Percentiles rank a stretch among this genome's conserved stretches.
Conservation (phyloP, 2,113 vertebrate species). For the Procavia capensis region DNA sequence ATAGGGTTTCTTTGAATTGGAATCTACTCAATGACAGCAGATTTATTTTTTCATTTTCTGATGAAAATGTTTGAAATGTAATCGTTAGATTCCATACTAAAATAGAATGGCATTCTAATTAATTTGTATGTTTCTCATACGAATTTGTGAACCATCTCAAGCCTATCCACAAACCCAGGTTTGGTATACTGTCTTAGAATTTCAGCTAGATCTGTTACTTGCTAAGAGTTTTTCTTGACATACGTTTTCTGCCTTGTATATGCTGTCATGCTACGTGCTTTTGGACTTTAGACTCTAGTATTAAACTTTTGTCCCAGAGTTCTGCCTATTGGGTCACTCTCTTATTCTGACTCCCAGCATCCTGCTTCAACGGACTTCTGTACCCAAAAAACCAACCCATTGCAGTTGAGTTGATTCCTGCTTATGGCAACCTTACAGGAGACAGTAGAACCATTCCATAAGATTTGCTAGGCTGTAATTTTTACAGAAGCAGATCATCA, state of each 20-base stretch:
- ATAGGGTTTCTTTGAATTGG: too few relatives aligned
- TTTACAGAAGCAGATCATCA: too few relatives aligned
- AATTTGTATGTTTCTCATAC: background rate
- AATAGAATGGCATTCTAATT: background rate
- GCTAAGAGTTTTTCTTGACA: background rate
- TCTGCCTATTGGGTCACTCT: background rate
- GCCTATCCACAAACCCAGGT: background rate
- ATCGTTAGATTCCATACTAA: background rate
- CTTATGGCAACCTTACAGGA: too few relatives aligned
- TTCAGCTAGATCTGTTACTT: background rate
- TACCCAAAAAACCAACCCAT: too few relatives aligned
- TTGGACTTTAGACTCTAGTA: background rate
- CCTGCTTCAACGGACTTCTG: too few relatives aligned
- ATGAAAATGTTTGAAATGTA: background rate
- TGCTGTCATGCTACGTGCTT: background rate
- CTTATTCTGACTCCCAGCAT: background rate
- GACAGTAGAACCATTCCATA: too few relatives aligned
- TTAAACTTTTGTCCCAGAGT: background rate
- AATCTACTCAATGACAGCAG: too few relatives aligned
- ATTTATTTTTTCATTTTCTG: too few relatives aligned
- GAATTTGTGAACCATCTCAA: background rate
- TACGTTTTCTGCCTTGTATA: background rate
- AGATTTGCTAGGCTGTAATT: too few relatives aligned
- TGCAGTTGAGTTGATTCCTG: too few relatives aligned
- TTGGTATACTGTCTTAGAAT: background rate